Base-by-base conservation (phyloP, 2,113 vertebrate species). In the Morphnarchus princeps region DNA sequence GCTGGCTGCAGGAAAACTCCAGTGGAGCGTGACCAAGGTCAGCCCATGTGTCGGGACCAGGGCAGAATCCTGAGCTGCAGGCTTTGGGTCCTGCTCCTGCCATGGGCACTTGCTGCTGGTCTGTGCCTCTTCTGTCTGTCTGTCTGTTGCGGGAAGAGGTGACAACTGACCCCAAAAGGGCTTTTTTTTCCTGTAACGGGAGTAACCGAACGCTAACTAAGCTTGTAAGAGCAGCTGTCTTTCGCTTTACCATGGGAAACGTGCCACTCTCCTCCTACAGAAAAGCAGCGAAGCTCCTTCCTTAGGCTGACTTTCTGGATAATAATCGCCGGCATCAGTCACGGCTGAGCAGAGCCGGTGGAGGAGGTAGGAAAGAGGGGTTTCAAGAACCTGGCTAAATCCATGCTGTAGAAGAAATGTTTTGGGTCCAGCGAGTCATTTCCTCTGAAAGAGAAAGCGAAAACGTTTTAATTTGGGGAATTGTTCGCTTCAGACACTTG, bases 231-330 rank as follows among this genome's bases (percentile, higher is more conserved):
- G 22, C 62, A 22, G 32, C 13, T 32, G 16, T 19, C 6, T 77
- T 20, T 34, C 1, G 0, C 14, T 32, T 32, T 5, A 0, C 12
- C 1, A 0, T 2, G 19, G 49, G 31, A 36, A 25, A 55, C 0
- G 7, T 3, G 20, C 17, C 3, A 1, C 9, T 18, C 9, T 65
- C 14, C 31, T 47, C 22, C n/a, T 31, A 0, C 14, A 17, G 61
- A 4, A 22, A 14, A 57, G 59, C 47, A 59, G 57, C 38, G 4
- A 6, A 69, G 36, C 66, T 84, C 58, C 32, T 42, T 78, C 69
- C 32, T 50, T 10, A 0, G 4, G 3, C 54, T 18, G 26, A 3
- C 2, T 38, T 29, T 11, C 32, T 26, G 71, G 61, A 0, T 49
- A 13, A 6, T 13, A 16, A 4, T 4, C 38, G 0, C 38, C 20